Evolutionary conservation across 1,140 invertebrate genomes (phyloP), one percentile per base, ranked within the genome.

Genomic region (Aricia agestis): DNA sequence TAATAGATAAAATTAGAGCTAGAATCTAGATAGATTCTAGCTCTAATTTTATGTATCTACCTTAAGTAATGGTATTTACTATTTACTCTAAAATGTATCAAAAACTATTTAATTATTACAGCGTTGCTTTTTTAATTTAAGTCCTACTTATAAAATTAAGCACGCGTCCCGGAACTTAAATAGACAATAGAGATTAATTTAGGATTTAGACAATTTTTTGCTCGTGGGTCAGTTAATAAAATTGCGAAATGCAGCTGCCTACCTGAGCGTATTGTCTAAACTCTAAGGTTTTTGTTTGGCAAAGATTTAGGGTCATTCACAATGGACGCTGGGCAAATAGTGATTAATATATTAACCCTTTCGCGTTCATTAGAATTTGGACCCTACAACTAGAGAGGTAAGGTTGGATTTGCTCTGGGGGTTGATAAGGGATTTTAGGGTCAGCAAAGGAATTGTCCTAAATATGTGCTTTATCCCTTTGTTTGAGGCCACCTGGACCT

Each of bases 211-310:
- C 45, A 52, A 52, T 52, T 52, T 52, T 36, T 36, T 36, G 6
- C 36, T 36, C 36, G 1, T 71, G 76, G 75, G 77, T 78, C 77
- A 76, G 67, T 42, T 61, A 69, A 72, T 73, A 79, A 73, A 72
- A 77, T 76, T 68, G 45, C 76, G 75, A 79, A 79, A 68, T 72
- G 78, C 85, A 87, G 80, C 85, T 87, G 85, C 76, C 74, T 85
- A 86, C 82, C 82, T 86, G 83, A 32, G 70, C 75, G 74, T 74
- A 75, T 75, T 79, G 74, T 66, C 73, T 71, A n/a, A n/a, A n/a
- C n/a, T n/a, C n/a, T n/a, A 70, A 76, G 76, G 70, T 59, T 70
- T 74, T 78, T 76, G 79, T 78, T 72, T 74, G 72, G 63, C 75
- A 72, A 74, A 73, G 58, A 76, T 74, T 73, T 73, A 74, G 81